Evolutionary conservation across 2,113 vertebrate genomes (phyloP).

Genomic region (Microcebus jonahi): DNA sequence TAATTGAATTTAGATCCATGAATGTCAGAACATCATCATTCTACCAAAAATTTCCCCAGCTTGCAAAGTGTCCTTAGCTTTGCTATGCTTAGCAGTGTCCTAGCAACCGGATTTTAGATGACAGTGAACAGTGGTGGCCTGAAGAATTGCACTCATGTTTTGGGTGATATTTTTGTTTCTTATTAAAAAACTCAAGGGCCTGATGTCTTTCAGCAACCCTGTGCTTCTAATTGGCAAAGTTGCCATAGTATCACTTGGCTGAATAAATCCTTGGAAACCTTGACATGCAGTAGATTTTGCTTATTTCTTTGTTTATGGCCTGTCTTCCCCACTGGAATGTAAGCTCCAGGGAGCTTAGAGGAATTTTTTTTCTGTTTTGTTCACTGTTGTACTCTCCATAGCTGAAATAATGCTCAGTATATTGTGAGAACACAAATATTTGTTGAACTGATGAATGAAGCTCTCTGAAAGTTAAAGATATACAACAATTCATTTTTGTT

Average conservation of each 20-base stretch:
- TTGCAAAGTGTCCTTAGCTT: slow-evolving; percentile 32
- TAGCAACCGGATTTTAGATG: slow-evolving; percentile 67
- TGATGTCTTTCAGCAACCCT: slow-evolving; percentile 6
- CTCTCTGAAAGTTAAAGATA: neutral
- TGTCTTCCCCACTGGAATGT: neutral
- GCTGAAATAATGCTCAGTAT: neutral
- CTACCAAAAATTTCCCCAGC: neutral
- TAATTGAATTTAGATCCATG: slow-evolving; percentile 12
- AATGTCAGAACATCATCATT: neutral
- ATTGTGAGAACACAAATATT: slow-evolving; percentile 20
- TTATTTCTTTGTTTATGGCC: slow-evolving; percentile 19
- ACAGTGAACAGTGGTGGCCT: slow-evolving; percentile 9
- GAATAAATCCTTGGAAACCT: slow-evolving; percentile 30
- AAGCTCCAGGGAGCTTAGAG: neutral
- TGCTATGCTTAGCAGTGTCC: slow-evolving; percentile 47
- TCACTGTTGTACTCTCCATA: neutral
- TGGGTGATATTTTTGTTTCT: slow-evolving; percentile 52
- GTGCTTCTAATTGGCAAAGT: slow-evolving; percentile 53
- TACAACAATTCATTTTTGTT: neutral
- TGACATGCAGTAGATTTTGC: neutral
- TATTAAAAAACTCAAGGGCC: slow-evolving; percentile 25
- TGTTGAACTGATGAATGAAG: neutral
- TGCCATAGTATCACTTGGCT: neutral
- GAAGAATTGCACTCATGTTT: slow-evolving; percentile 33
- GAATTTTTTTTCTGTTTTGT: neutral